Evolutionary conservation across 2,113 vertebrate species (phyloP), one percentile per base, ranked within the genome.

Genomic region (Psophia crepitans): DNA sequence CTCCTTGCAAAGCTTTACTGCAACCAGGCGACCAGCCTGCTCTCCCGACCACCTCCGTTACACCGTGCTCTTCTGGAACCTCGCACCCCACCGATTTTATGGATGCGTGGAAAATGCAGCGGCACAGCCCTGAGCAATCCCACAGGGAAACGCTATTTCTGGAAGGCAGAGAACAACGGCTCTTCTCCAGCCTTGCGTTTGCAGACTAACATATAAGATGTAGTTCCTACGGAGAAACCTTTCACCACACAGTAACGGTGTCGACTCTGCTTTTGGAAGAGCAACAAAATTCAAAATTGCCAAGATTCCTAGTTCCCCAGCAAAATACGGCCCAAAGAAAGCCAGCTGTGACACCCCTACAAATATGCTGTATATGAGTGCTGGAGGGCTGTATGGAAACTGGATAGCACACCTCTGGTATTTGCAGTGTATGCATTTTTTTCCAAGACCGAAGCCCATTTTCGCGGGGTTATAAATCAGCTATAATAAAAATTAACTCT

Each of bases 41-140:
- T 39, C 49, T 68, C 58, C 65, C 8, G 26, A 12, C 56, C 22
- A 1, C 27, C 83, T 48, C 65, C 8, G 4, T 12, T 5, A 61
- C 15, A 6, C 28, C 5, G 14, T 53, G 53, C 46, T n/a, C 33
- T 3, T 53, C 63, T 53, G 1, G 16, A 46, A 8, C 39, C 35
- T 37, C 12, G 1, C n/a, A 30, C 49, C 46, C 44, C 60, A 6
- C 4, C 4, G 1, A 21, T 12, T 35, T n/a, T 7, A 23, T 7
- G 57, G 18, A 14, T 0, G 0, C 7, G 44, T 1, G 2, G 51
- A 14, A 41, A 60, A 43, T 0, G 3, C 49, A 69, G 54, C 26
- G 61, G n/a, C 6, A 8, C 14, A 39, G 65, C 44, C 56, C 49
- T 11, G 60, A 77, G 76, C 20, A 13, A 41, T 23, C 74, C 9